Evolutionary conservation across 1,140 invertebrate genomes (phyloP).

Genomic region (Scaptomyza graminum): DNA sequence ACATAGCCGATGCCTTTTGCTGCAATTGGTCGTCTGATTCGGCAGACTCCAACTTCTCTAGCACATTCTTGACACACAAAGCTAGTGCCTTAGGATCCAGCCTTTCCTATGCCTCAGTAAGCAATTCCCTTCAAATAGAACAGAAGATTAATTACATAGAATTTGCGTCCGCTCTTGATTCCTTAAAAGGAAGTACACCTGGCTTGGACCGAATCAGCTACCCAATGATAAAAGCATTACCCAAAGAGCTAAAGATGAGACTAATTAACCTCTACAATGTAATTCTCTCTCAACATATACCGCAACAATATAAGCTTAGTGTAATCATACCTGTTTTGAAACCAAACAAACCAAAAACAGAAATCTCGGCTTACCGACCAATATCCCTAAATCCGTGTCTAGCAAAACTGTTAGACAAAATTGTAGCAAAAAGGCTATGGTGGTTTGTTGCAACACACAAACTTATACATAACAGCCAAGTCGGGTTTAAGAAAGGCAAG

Average conservation of each 20-base stretch:
- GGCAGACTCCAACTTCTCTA: constrained; percentile 12
- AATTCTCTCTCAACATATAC: constrained; percentile 24
- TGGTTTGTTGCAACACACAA: constrained; percentile 36
- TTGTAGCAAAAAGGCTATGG: constrained; percentile 38
- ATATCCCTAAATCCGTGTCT: constrained; percentile 46
- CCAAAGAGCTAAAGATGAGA: constrained; percentile 1
- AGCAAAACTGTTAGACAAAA: constrained; percentile 38
- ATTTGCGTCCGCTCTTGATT: not conserved
- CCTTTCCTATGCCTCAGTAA: not conserved
- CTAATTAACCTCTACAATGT: constrained; percentile 24
- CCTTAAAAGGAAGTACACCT: constrained; percentile 16
- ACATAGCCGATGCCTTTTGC: constrained; percentile 20
- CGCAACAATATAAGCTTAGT: constrained; percentile 36
- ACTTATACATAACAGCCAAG: constrained; percentile 24
- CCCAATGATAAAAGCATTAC: constrained; percentile 26
- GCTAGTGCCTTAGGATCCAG: not conserved
- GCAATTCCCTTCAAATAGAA: not conserved
- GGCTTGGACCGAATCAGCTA: constrained; percentile 21
- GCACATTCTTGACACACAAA: not conserved
- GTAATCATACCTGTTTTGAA: constrained; percentile 36
- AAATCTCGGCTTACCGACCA: constrained; percentile 21
- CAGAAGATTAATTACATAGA: not conserved
- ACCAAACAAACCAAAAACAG: constrained; percentile 25
- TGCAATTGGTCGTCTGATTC: constrained; percentile 16
- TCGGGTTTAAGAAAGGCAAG: constrained; percentile 34